Conservation (phyloP, 2,888 invertebrate species). For the Agrochola circellaris region DNA sequence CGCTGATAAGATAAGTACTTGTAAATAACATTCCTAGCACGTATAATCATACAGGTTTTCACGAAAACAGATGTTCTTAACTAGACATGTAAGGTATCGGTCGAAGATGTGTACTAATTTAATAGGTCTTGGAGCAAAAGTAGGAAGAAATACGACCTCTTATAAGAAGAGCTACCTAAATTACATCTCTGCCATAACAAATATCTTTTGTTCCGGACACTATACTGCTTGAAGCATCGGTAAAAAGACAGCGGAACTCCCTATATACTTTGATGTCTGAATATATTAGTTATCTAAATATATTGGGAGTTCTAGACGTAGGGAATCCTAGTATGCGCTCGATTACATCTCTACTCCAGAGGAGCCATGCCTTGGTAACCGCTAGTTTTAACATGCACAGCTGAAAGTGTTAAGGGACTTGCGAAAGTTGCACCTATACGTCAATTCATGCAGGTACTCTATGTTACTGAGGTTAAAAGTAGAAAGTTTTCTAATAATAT, state of each 20-base stretch:
- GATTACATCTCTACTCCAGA: neutral
- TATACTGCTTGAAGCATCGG: neutral
- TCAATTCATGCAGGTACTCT: slow-evolving; percentile 40
- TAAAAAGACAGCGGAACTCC: neutral
- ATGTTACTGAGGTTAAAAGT: slow-evolving; percentile 28
- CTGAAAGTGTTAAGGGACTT: slow-evolving; percentile 44
- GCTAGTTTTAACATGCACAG: slow-evolving; percentile 32
- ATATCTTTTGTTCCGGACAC: neutral
- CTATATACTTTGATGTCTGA: neutral
- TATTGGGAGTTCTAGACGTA: neutral
- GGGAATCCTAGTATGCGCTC: neutral
- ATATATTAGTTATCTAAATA: neutral
- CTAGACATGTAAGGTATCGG: neutral
- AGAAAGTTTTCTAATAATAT: slow-evolving; percentile 61
- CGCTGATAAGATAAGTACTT: slow-evolving; percentile 45
- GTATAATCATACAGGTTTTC: slow-evolving; percentile 12
- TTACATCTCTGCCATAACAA: neutral
- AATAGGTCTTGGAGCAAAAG: neutral
- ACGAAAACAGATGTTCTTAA: slow-evolving; percentile 1
- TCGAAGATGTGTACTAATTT: neutral
- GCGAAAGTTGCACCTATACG: slow-evolving; percentile 62
- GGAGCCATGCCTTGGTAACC: neutral
- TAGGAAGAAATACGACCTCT: slow-evolving; percentile 15
- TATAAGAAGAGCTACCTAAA: neutral
- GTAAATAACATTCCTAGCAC: slow-evolving; percentile 44